These are phyloP conservation scores for Myrmophylax atrothorax DNA, from an alignment of 2,113 vertebrate species.

Conservation along the genomic window DNA sequence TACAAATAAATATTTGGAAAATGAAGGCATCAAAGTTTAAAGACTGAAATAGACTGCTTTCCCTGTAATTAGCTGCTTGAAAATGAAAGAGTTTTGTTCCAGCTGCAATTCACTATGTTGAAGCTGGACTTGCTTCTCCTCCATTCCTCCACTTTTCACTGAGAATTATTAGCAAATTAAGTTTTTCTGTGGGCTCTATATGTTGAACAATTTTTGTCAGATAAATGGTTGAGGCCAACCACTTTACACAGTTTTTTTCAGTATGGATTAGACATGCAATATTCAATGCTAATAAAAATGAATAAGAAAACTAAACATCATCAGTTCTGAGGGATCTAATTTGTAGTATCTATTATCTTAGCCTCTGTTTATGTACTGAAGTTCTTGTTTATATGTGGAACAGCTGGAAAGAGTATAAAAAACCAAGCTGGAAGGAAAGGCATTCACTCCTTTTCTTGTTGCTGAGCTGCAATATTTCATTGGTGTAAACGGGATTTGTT, in stretches of 20 bases:
- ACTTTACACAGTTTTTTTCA: not conserved
- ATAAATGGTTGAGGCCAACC: not conserved
- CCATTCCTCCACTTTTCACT: not conserved
- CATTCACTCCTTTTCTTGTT: not conserved
- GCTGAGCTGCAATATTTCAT: not conserved
- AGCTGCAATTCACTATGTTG: slow-evolving; percentile 69
- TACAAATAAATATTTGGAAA: slow-evolving; percentile 79
- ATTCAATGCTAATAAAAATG: not conserved
- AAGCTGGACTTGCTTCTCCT: slow-evolving; percentile 8
- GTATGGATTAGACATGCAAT: not conserved
- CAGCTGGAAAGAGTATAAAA: slow-evolving; percentile 27
- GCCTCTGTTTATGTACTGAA: slow-evolving; percentile 40
- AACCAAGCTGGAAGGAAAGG: not conserved
- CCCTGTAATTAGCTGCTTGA: slow-evolving; percentile 67
- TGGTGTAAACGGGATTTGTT: not conserved
- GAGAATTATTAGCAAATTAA: slow-evolving; percentile 60
- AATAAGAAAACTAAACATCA: slow-evolving; percentile 32
- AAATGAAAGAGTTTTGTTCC: slow-evolving; percentile 70
- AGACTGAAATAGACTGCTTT: slow-evolving; percentile 63
- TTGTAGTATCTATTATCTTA: slow-evolving; percentile 7
- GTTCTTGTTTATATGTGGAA: slow-evolving; percentile 50
- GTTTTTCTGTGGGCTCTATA: not conserved
- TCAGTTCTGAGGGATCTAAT: slow-evolving; percentile 5
- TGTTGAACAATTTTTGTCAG: not conserved
- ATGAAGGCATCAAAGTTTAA: slow-evolving; percentile 64